phyloP scores from a whole-genome alignment of 2,113 vertebrate genomes.

The Lampris incognitus region DNA sequence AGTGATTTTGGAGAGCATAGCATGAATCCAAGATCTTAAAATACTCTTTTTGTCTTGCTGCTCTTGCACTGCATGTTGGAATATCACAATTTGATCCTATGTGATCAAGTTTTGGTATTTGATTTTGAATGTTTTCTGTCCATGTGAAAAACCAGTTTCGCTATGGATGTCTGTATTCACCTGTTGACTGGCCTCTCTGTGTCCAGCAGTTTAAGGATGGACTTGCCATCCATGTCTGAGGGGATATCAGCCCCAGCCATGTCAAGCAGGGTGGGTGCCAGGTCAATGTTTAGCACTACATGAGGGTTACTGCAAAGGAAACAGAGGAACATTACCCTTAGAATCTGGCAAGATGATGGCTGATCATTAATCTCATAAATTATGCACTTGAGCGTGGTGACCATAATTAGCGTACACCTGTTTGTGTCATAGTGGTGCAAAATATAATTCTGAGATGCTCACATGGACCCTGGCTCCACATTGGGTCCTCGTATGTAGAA shows the following conservation, averaged over 20 bases:
- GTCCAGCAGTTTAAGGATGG: slow-evolving; percentile 95
- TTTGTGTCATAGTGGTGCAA: neutral
- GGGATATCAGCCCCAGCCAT: slow-evolving; percentile 95
- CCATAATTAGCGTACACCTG: too few relatives aligned
- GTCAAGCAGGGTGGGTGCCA: slow-evolving; percentile 95
- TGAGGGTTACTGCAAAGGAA: slow-evolving; percentile 88
- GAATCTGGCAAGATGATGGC: neutral
- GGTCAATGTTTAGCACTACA: slow-evolving; percentile 94
- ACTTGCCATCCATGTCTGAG: slow-evolving; percentile 96
- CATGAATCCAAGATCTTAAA: too few relatives aligned
- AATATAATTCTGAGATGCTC: slow-evolving; percentile 68
- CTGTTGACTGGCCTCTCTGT: slow-evolving; percentile 90
- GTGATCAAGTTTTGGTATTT: neutral
- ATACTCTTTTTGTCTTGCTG: neutral
- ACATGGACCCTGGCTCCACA: slow-evolving; percentile 93
- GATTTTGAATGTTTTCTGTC: neutral
- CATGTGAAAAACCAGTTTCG: too few relatives aligned
- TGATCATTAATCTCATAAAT: neutral
- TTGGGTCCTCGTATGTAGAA: slow-evolving; percentile 95
- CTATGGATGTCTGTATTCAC: slow-evolving; percentile 70
- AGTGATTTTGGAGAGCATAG: neutral
- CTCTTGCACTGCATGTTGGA: neutral
- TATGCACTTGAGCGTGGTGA: neutral
- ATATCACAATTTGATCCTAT: neutral
- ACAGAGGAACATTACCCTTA: neutral